phyloP scores from a whole-genome alignment of 2,888 invertebrate genomes.

The Pachymerium ferrugineum region DNA sequence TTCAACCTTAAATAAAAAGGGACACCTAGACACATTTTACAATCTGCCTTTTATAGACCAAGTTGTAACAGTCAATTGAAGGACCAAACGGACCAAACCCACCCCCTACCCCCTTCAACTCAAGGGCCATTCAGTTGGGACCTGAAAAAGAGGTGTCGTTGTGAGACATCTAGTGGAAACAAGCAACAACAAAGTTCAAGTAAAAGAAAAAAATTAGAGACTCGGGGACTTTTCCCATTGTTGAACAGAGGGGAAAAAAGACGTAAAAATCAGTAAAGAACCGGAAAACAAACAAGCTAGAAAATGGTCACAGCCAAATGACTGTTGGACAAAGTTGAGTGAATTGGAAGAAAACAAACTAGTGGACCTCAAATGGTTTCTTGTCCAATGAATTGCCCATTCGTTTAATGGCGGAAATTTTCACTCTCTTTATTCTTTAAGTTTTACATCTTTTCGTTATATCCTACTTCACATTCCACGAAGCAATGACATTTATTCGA shows the following conservation, averaged over 20 bases:
- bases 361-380: too few species aligned
- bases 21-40: slow-evolving; percentile 13
- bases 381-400: too few species aligned
- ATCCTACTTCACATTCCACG: background rate
- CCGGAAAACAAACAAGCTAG: background rate
- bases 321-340: background rate
- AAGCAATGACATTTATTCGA: background rate
- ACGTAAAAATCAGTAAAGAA: background rate
- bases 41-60: slow-evolving; percentile 11
- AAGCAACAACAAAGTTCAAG: background rate
- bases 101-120: too few species aligned
- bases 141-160: background rate
- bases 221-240: background rate
- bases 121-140: background rate
- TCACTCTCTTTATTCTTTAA: background rate
- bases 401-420: background rate
- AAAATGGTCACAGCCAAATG: background rate
- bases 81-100: background rate
- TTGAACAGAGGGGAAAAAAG: background rate
- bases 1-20: slow-evolving; percentile 5
- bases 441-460: background rate
- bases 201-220: background rate
- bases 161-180: background rate
- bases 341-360: background rate
- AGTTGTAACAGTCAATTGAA: slow-evolving; percentile 17